Conservation (phyloP, 2,113 vertebrate species). For the Chionomys nivalis region DNA sequence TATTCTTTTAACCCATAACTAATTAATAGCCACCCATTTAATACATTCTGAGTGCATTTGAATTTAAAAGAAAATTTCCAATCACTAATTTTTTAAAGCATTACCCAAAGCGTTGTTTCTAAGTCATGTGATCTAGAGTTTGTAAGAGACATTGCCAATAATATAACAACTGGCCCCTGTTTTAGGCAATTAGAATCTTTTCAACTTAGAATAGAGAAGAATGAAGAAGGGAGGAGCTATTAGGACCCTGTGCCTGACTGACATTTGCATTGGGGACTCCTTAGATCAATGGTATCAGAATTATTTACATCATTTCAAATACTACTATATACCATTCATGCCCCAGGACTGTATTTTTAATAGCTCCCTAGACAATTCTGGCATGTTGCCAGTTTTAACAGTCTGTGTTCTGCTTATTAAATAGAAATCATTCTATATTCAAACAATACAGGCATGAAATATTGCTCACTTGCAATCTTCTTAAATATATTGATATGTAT, state of each 20-base stretch:
- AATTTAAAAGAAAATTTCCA: not conserved
- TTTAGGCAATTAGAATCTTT: not conserved
- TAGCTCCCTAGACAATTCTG: not conserved
- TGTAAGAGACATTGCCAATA: not conserved
- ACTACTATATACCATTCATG: not conserved
- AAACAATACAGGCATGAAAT: not conserved
- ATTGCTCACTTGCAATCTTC: not conserved
- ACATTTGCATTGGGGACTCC: not conserved
- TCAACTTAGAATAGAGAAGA: not conserved
- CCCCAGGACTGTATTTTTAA: not conserved
- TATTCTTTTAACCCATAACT: not conserved
- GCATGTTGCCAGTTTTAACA: not conserved
- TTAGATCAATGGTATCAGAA: not conserved
- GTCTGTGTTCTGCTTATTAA: not conserved
- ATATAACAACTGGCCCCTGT: not conserved
- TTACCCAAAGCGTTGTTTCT: not conserved
- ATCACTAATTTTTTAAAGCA: not conserved
- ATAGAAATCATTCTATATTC: not conserved
- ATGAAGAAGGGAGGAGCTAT: not conserved
- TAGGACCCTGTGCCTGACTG: not conserved
- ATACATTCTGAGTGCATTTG: slow-evolving; percentile 9
- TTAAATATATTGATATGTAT: not conserved
- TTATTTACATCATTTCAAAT: not conserved
- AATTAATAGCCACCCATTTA: not conserved
- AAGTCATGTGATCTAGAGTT: not conserved